Conservation (phyloP, 2,888 invertebrate genomes). For the Lasioglossum marginatum region DNA sequence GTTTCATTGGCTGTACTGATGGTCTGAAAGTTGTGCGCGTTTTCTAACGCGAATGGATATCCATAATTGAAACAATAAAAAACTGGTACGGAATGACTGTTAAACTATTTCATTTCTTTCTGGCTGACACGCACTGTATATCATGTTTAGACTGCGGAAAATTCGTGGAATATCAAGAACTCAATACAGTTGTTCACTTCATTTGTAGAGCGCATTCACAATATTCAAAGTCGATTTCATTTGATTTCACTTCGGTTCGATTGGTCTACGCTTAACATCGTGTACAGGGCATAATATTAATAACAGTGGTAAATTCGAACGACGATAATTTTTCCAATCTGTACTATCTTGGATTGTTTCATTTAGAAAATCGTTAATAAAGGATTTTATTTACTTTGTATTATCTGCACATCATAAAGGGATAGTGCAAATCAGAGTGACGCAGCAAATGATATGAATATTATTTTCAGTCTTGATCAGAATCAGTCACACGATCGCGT, state of each 20-base stretch:
- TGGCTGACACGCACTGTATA: not conserved
- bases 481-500: not conserved
- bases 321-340: too few relatives aligned
- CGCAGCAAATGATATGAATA: not conserved
- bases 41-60: slow-evolving; percentile 1
- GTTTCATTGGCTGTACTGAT: not conserved
- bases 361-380: not conserved
- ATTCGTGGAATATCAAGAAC: not conserved
- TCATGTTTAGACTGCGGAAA: slow-evolving; percentile 2
- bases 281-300: too few relatives aligned
- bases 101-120: slow-evolving; percentile 6
- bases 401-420: not conserved
- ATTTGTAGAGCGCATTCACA: not conserved
- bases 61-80: not conserved
- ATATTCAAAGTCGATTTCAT: not conserved
- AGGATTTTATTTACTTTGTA: not conserved
- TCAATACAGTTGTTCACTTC: not conserved
- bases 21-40: not conserved
- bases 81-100: not conserved
- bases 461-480: not conserved
- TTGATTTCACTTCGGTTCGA: not conserved
- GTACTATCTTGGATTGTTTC: too few relatives aligned
- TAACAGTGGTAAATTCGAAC: too few relatives aligned
- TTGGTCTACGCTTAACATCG: not conserved
- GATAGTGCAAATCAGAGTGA: not conserved